Conservation (phyloP, 1,140 invertebrate genomes). For the Philopotamus ludificatus region DNA sequence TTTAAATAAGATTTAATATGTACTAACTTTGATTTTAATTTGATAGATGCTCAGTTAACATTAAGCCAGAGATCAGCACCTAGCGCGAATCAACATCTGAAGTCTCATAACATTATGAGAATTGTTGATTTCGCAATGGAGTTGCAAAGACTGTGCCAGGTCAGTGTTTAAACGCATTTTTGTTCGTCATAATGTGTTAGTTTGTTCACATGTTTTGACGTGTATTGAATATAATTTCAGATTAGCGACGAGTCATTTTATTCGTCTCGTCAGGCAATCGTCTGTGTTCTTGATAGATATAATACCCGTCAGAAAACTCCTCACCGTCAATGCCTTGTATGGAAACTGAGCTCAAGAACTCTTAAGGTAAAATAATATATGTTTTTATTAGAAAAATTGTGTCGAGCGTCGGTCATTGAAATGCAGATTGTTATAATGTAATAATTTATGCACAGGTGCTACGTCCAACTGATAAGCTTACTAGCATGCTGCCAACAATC, state of each 20-base stretch:
- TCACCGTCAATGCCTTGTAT: slow-evolving; percentile 71
- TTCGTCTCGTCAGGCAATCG: slow-evolving; percentile 60
- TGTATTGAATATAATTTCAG: slow-evolving; percentile 50
- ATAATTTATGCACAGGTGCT: slow-evolving; percentile 55
- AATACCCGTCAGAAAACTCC: slow-evolving; percentile 68
- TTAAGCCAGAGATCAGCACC: slow-evolving; percentile 41
- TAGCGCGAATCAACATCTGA: slow-evolving; percentile 37
- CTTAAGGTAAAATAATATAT: slow-evolving; percentile 50
- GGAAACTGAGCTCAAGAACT: slow-evolving; percentile 66
- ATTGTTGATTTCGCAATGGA: slow-evolving; percentile 60
- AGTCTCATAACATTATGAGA: slow-evolving; percentile 48
- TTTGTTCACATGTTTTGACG: background rate
- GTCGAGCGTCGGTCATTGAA: background rate
- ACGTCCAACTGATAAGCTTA: slow-evolving; percentile 72
- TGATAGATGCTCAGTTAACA: slow-evolving; percentile 47
- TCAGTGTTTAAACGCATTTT: slow-evolving; percentile 44
- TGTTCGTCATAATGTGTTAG: slow-evolving; percentile 19
- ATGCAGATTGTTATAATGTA: background rate
- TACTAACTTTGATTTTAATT: too few species aligned
- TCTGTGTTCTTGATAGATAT: slow-evolving; percentile 64
- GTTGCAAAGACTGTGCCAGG: slow-evolving; percentile 62
- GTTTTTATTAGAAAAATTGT: background rate
- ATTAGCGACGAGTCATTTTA: slow-evolving; percentile 66
- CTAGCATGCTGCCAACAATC: slow-evolving; percentile 70
- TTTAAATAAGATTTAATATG: too few species aligned